Conservation (phyloP, 2,888 invertebrate species). For the Anthrax anthrax region DNA sequence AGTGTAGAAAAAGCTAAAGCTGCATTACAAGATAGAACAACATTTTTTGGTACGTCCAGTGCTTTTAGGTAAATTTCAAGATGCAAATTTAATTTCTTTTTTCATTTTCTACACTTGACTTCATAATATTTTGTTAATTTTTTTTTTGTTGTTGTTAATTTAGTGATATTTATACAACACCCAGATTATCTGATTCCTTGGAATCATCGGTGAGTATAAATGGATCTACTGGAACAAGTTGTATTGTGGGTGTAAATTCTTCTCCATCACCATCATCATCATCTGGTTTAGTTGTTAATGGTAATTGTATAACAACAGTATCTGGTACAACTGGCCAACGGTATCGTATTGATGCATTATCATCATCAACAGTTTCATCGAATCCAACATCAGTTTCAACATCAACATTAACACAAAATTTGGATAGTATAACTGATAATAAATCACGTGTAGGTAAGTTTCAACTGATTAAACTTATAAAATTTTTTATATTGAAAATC, state of each 20-base stretch:
- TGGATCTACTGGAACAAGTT: slow-evolving; percentile 24
- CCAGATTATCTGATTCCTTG: slow-evolving; percentile 29
- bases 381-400: slow-evolving; percentile 14
- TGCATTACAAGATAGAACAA: slow-evolving; percentile 59
- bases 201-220: slow-evolving; percentile 22
- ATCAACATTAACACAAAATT: slow-evolving; percentile 14
- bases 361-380: slow-evolving; percentile 28
- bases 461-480: too few relatives aligned
- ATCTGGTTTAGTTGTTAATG: slow-evolving; percentile 22
- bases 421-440: slow-evolving; percentile 13
- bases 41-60: slow-evolving; percentile 54
- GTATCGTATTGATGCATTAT: slow-evolving; percentile 30
- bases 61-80: slow-evolving; percentile 46
- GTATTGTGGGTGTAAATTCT: slow-evolving; percentile 23
- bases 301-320: slow-evolving; percentile 27
- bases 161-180: slow-evolving; percentile 34
- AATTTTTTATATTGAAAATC: too few relatives aligned
- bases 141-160: background rate
- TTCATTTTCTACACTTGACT: background rate
- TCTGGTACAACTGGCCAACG: slow-evolving; percentile 26
- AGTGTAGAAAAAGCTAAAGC: slow-evolving; percentile 85
- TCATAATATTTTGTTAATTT: background rate
- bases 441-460: slow-evolving; percentile 12
- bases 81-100: background rate
- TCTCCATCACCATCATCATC: slow-evolving; percentile 15